Percentiles rank a stretch among this genome's conserved stretches.
phyloP scores from a whole-genome alignment of 2,888 invertebrate species.

The Pyralis farinalis region DNA sequence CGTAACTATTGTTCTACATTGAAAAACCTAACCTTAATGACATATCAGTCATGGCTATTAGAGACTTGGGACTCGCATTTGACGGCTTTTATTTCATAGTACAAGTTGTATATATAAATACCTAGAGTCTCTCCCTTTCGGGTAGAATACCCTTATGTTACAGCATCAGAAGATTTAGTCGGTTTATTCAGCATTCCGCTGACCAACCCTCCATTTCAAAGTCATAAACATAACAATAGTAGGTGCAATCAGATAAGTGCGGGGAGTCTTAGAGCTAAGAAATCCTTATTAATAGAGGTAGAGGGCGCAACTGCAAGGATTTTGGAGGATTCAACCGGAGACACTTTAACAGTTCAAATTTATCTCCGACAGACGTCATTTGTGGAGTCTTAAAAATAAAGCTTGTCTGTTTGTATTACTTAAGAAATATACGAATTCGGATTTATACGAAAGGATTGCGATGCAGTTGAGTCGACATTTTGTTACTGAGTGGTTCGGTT shows the following conservation, averaged over 20 bases:
- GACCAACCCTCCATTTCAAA: conserved; percentile 25
- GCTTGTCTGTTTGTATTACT: not conserved
- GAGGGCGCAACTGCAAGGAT: conserved; percentile 28
- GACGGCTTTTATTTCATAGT: no score
- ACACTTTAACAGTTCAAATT: conserved; percentile 4
- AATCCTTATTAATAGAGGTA: conserved; percentile 73
- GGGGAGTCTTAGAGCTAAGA: conserved; percentile 42
- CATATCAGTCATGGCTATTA: no score
- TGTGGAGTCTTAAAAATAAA: not conserved
- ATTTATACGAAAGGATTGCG: not conserved
- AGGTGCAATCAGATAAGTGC: conserved; percentile 62
- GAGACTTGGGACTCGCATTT: no score
- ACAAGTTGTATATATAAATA: no score
- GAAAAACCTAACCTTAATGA: no score
- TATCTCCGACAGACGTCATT: conserved; percentile 1
- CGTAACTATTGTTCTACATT: no score
- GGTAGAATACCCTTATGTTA: no score
- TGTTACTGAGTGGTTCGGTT: no score
- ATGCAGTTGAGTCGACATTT: no score
- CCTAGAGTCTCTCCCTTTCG: no score
- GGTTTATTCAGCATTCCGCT: not conserved
- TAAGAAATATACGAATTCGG: not conserved
- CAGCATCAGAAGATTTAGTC: not conserved
- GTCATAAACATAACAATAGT: conserved; percentile 45
- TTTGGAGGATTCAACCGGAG: conserved; percentile 13